Conservation (phyloP, 2,797 vertebrate genomes). For the Hybognathus amarus region DNA sequence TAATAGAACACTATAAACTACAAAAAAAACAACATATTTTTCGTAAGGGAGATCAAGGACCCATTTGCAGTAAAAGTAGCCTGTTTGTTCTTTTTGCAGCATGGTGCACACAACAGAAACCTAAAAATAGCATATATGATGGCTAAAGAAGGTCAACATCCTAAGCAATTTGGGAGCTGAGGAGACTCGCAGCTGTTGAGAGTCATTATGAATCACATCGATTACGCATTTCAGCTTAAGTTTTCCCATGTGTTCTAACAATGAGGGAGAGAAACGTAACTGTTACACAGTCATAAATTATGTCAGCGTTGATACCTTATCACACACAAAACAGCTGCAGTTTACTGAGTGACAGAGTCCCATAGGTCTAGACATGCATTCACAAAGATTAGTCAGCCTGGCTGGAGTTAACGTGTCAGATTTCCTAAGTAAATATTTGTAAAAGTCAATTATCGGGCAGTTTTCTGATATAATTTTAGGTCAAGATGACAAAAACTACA, state of each 20-base stretch:
- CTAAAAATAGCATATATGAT: not conserved
- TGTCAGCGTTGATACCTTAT: slow-evolving; percentile 44
- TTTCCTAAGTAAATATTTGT: not conserved
- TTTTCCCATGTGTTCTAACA: slow-evolving; percentile 8
- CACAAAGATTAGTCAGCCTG: slow-evolving; percentile 40
- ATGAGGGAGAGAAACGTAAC: slow-evolving; percentile 3
- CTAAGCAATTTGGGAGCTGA: not conserved
- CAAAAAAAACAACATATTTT: too few relatives aligned
- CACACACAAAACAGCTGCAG: slow-evolving; percentile 46
- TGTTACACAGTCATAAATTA: slow-evolving; percentile 15
- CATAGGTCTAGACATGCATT: slow-evolving; percentile 49
- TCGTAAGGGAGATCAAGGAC: not conserved
- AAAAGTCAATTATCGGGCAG: slow-evolving; percentile 6
- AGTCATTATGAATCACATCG: slow-evolving; percentile 6
- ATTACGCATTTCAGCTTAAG: not conserved
- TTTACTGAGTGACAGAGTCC: slow-evolving; percentile 35
- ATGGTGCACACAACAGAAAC: not conserved
- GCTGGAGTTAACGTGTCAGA: slow-evolving; percentile 25
- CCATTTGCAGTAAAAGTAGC: slow-evolving; percentile 1
- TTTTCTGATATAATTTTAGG: not conserved
- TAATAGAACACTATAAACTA: too few relatives aligned
- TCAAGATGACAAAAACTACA: not conserved
- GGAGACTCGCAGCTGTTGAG: not conserved
- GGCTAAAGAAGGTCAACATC: not conserved
- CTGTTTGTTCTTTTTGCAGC: not conserved